Conservation (phyloP, 2,888 invertebrate genomes). For the Chrysotoxum bicinctum region DNA sequence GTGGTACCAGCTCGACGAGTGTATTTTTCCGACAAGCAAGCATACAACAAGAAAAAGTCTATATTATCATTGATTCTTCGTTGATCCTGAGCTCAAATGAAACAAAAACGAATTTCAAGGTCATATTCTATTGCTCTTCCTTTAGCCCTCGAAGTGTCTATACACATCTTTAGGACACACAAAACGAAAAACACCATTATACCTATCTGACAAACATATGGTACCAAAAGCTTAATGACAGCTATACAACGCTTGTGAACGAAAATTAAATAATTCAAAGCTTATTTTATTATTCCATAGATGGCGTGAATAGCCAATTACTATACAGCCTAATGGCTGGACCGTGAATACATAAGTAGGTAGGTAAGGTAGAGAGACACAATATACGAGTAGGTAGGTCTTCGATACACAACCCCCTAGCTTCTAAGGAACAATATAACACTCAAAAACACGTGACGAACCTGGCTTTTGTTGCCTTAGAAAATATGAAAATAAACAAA, state of each 20-base stretch:
- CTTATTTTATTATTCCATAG: slow-evolving; percentile 53
- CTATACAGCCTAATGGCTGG: slow-evolving; percentile 32
- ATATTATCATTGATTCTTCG: not conserved
- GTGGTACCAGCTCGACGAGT: not conserved
- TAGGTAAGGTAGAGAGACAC: not conserved
- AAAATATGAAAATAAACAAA: slow-evolving; percentile 4
- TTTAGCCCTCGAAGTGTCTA: not conserved
- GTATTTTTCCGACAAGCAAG: not conserved
- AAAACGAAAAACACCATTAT: slow-evolving; percentile 2
- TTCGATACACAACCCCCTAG: not conserved
- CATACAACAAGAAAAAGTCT: not conserved
- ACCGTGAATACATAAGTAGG: slow-evolving; percentile 55
- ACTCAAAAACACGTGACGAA: slow-evolving; percentile 3
- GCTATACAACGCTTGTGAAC: slow-evolving; percentile 24
- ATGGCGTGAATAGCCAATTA: slow-evolving; percentile 61
- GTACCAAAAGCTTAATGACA: slow-evolving; percentile 36
- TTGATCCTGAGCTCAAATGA: not conserved
- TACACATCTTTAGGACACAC: not conserved
- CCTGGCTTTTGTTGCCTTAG: not conserved
- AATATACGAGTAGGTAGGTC: not conserved
- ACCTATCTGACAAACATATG: slow-evolving; percentile 1
- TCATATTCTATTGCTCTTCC: slow-evolving; percentile 11
- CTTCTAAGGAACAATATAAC: not conserved
- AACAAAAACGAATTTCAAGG: not conserved
- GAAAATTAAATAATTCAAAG: slow-evolving; percentile 49